Conservation (phyloP, 2,797 vertebrate species). For the Acanthurus leucopareius region DNA sequence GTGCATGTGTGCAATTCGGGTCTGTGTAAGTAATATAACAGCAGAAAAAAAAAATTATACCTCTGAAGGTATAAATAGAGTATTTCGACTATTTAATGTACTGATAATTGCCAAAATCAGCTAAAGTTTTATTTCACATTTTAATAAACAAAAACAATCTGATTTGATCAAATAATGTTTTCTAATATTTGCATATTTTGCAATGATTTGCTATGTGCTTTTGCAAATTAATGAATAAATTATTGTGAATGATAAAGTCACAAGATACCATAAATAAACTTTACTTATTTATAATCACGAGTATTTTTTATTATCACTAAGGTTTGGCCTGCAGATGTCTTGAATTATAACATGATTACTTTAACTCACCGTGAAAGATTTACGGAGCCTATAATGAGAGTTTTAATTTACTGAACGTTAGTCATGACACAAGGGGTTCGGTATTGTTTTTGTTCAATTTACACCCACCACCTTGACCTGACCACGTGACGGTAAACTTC, state of each 20-base stretch:
- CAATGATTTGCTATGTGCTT: not conserved
- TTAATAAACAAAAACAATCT: not conserved
- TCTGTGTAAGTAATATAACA: not conserved
- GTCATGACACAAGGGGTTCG: slow-evolving; percentile 4
- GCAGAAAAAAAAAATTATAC: not conserved
- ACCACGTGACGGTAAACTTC: slow-evolving; percentile 36
- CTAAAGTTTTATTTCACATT: not conserved
- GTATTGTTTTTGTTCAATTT: slow-evolving; percentile 10
- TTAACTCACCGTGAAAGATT: not conserved
- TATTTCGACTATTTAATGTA: too few species aligned
- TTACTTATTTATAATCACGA: too few species aligned
- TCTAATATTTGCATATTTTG: not conserved
- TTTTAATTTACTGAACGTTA: not conserved
- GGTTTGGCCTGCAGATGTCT: not conserved
- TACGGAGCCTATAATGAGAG: not conserved
- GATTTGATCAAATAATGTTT: not conserved
- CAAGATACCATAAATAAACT: not conserved
- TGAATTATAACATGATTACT: not conserved
- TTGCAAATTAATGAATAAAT: too few species aligned
- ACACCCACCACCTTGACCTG: slow-evolving; percentile 20
- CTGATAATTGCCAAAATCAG: not conserved
- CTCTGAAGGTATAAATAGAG: not conserved
- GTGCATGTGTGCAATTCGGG: not conserved
- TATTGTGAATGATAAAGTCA: not conserved
- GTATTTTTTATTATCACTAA: not conserved